phyloP scores from a whole-genome alignment of 2,888 invertebrate species.

The Timema cristinae region DNA sequence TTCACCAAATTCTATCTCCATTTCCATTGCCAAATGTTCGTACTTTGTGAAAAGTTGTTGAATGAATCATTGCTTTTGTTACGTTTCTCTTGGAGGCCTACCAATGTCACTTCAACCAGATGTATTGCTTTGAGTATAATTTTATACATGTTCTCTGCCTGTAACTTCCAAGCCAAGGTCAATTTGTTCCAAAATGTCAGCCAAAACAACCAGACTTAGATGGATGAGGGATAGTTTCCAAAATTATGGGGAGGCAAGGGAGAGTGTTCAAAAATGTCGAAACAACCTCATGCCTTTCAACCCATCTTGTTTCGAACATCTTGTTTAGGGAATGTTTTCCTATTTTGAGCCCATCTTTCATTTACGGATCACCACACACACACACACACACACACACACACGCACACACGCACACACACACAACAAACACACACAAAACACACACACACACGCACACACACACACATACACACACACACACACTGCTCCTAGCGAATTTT shows the following conservation, averaged over 20 bases:
- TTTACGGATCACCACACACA: no score
- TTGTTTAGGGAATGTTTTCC: not conserved
- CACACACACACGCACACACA: no score
- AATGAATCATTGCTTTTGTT: not conserved
- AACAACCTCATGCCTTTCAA: constrained; percentile 6
- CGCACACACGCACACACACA: no score
- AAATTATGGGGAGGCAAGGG: not conserved
- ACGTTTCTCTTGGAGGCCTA: not conserved
- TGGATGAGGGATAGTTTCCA: not conserved
- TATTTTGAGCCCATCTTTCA: no score
- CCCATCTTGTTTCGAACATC: constrained; percentile 13
- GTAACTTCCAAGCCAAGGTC: constrained; percentile 5
- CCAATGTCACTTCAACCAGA: not conserved
- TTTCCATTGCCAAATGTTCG: not conserved
- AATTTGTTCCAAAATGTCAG: not conserved
- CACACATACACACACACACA: no score
- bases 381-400: no score
- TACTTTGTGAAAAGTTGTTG: not conserved
- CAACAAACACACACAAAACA: no score
- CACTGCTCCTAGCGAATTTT: no score
- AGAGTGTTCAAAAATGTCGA: not conserved
- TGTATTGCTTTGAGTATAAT: constrained; percentile 3
- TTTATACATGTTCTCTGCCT: not conserved
- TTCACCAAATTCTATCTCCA: not conserved
- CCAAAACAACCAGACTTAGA: constrained; percentile 13